Percentiles rank a stretch among this genome's conserved stretches.
Evolutionary conservation across 1,140 invertebrate species (phyloP).

Genomic region (Zaprionus camerounensis): DNA sequence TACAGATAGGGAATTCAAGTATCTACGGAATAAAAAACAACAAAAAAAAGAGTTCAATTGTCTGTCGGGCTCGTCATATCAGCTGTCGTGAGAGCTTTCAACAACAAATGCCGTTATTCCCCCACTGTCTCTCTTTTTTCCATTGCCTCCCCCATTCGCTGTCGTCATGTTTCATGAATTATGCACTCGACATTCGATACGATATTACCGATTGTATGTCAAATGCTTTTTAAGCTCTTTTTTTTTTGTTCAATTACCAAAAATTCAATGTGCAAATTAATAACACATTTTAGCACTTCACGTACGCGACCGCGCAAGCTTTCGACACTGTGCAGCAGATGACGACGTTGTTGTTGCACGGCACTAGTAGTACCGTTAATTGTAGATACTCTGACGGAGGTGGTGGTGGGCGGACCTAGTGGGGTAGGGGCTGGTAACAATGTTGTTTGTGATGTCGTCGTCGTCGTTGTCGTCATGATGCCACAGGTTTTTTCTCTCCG

Average conservation of each 20-base stretch:
- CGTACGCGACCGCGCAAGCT: slow-evolving; percentile 74
- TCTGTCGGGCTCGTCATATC: slow-evolving; percentile 41
- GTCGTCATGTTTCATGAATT: slow-evolving; percentile 28
- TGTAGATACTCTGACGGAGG: slow-evolving; percentile 5
- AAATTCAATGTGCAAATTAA: slow-evolving; percentile 84
- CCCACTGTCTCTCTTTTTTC: neutral
- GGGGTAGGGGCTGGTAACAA: neutral
- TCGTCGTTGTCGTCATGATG: slow-evolving; percentile 22
- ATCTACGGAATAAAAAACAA: neutral
- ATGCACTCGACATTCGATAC: slow-evolving; percentile 48
- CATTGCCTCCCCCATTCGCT: neutral
- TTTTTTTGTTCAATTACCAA: slow-evolving; percentile 69
- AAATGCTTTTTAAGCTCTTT: slow-evolving; percentile 29
- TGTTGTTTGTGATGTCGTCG: slow-evolving; percentile 10
- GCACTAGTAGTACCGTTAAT: slow-evolving; percentile 26
- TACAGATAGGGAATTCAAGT: neutral
- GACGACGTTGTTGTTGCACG: slow-evolving; percentile 65
- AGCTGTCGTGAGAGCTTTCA: slow-evolving; percentile 42
- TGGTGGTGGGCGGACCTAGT: slow-evolving; percentile 2
- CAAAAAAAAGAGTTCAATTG: slow-evolving; percentile 29
- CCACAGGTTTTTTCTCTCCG: slow-evolving; percentile 13
- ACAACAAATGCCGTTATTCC: slow-evolving; percentile 23
- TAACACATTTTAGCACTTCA: slow-evolving; percentile 83
- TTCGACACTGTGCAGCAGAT: slow-evolving; percentile 70
- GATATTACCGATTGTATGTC: slow-evolving; percentile 40